These are phyloP conservation scores for Umimayanthus chanpuru DNA, from an alignment of 92 coral and sea anemone species.

Conservation along the genomic window DNA sequence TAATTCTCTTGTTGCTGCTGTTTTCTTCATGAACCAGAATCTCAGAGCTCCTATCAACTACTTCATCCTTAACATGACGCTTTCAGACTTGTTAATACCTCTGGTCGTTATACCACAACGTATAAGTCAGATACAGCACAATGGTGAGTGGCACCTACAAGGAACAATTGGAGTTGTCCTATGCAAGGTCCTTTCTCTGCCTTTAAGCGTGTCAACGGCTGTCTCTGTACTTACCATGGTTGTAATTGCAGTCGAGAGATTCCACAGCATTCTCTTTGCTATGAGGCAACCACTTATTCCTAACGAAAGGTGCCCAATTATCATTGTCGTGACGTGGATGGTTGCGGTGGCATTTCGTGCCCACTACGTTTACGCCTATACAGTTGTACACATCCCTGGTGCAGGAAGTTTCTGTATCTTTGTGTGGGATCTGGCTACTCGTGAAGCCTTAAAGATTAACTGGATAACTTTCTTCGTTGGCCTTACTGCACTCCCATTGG, in stretches of 20 bases:
- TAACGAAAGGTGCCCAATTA: background rate
- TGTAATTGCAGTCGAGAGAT: conserved; percentile 13
- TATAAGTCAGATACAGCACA: background rate
- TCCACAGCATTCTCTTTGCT: conserved; percentile 14
- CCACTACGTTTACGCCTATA: background rate
- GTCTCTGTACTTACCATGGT: background rate
- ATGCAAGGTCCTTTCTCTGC: conserved; percentile 1
- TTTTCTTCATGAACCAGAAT: background rate
- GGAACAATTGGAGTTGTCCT: background rate
- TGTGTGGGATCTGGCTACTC: background rate
- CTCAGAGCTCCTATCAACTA: conserved; percentile 14
- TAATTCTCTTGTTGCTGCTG: conserved; percentile 8
- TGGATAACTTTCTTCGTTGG: background rate
- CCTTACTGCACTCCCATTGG: conserved; percentile 8
- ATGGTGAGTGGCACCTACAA: background rate
- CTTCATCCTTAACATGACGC: conserved; percentile 7
- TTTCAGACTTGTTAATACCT: conserved; percentile 18
- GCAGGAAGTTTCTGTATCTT: background rate
- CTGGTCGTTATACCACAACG: background rate
- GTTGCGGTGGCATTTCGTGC: background rate
- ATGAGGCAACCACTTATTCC: conserved; percentile 10
- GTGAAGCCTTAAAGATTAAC: background rate
- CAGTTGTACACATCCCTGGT: background rate
- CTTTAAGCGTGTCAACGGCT: conserved; percentile 17
- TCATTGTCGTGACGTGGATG: background rate